Evolutionary conservation across 2,888 invertebrate species (phyloP), one percentile per base, ranked within the genome.

Genomic region (Stenodera caucasica): DNA sequence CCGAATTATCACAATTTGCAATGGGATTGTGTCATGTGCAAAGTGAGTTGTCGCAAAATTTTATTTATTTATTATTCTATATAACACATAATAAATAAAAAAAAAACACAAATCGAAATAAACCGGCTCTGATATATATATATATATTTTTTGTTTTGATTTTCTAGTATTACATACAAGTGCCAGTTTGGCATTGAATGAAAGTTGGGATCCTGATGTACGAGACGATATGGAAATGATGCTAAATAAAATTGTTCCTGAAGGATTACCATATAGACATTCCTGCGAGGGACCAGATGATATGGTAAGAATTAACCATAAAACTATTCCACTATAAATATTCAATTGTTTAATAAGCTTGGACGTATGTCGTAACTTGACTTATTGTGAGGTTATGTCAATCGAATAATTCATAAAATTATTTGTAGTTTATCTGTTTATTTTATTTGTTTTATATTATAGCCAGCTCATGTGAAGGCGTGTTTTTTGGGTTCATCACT

Each of bases 151-250:
- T n/a, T n/a, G n/a, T n/a, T n/a, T 37, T 37, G 37, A 18, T 40
- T 40, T 87, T 88, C 75, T 86, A 97, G 97, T 98, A 82, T 89
- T 97, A 83, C 97, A 97, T 84, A 98, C 97, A 78, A 97, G 96
- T 78, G 97, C 97, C 80, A 97, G 96, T 85, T 87, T 98, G 81
- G 94, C 96, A 73, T 86, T 97, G 81, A 97, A 97, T 83, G 97
- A 97, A 86, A 96, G 96, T 84, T 97, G 96, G 96, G 97, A 97
- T 84, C 96, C 96, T 69, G 94, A 95, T 82, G 96, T 96, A 72
- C 88, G 96, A 83, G 95, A 95, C 81, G 98, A 98, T 81, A 97
- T 97, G 95, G 97, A 98, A 84, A 97, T 96, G 95, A 96, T 98
- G 94, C 87, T 98, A 82, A 97, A 97, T 84, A 96, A 95, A 88